Evolutionary conservation across 1,140 invertebrate genomes (phyloP).

Genomic region (Diabrotica undecimpunctata): DNA sequence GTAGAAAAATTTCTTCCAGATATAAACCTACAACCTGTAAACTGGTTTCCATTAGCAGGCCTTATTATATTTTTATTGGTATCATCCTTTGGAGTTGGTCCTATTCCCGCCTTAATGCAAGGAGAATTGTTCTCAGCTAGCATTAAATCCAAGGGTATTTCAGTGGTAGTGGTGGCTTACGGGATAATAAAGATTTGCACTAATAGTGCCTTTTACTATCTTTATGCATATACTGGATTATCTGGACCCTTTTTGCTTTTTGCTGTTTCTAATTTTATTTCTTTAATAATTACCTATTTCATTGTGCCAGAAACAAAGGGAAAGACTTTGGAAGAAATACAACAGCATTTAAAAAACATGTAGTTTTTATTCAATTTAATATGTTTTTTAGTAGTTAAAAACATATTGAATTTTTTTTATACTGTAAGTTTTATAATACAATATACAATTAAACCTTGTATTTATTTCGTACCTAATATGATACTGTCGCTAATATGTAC

Average conservation of each 20-base stretch:
- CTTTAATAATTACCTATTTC: constrained; percentile 60
- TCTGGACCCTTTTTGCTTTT: constrained; percentile 75
- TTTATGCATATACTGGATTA: constrained; percentile 58
- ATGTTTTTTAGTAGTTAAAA: no score
- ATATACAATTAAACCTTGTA: no score
- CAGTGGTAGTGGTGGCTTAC: constrained; percentile 66
- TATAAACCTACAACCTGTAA: constrained; percentile 30
- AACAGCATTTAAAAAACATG: constrained; percentile 55
- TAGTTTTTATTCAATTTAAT: no score
- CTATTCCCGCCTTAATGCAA: constrained; percentile 68
- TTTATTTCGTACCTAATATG: no score
- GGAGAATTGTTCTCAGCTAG: constrained; percentile 72
- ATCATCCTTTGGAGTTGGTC: constrained; percentile 66
- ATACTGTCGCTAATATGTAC: no score
- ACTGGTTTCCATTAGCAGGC: constrained; percentile 57
- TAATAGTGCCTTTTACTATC: constrained; percentile 68
- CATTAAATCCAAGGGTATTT: constrained; percentile 65
- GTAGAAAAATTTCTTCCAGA: constrained; percentile 23
- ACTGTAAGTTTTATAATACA: no score
- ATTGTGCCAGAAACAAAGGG: constrained; percentile 82
- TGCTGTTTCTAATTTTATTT: constrained; percentile 59
- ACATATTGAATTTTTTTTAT: no score
- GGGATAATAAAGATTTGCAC: constrained; percentile 69
- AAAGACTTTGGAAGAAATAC: constrained; percentile 61
- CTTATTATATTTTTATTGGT: constrained; percentile 67